Evolutionary conservation across 1,140 invertebrate genomes (phyloP).

Genomic region (Euglossa dilemma): DNA sequence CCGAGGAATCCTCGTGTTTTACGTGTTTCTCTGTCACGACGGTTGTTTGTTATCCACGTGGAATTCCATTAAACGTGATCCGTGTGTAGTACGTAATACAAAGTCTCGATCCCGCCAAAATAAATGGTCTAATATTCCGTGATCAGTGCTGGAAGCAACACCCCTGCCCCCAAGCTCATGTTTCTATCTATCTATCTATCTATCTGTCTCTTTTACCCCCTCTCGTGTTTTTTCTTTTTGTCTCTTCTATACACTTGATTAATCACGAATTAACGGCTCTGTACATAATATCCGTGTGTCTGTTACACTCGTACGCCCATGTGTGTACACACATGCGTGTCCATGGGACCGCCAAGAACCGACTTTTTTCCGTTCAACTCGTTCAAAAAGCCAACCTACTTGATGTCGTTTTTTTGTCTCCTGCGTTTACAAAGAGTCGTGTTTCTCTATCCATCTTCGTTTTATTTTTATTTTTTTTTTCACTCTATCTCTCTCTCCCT

Average conservation of each 20-base stretch:
- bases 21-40: neutral
- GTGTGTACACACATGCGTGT: neutral
- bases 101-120: conserved; percentile 55
- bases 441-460: neutral
- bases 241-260: conserved; percentile 53
- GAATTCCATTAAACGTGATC: neutral
- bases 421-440: conserved; percentile 7
- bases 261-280: conserved; percentile 63
- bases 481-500: neutral
- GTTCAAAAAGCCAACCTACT: conserved; percentile 18
- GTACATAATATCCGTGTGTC: conserved; percentile 54
- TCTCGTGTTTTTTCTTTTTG: conserved; percentile 50
- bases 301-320: neutral
- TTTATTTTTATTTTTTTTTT: too few species aligned
- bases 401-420: conserved; percentile 45
- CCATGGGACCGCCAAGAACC: neutral
- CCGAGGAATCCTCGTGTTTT: neutral
- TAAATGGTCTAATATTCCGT: conserved; percentile 46
- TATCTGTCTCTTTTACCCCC: conserved; percentile 11
- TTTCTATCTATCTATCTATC: conserved; percentile 43
- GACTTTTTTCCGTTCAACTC: conserved; percentile 24
- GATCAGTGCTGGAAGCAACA: conserved; percentile 52
- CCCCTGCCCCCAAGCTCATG: conserved; percentile 10
- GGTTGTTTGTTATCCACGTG: neutral
- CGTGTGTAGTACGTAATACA: neutral